These are phyloP conservation scores for Entomyzon cyanotis DNA, from an alignment of 2,113 vertebrate species.

Conservation along the genomic window DNA sequence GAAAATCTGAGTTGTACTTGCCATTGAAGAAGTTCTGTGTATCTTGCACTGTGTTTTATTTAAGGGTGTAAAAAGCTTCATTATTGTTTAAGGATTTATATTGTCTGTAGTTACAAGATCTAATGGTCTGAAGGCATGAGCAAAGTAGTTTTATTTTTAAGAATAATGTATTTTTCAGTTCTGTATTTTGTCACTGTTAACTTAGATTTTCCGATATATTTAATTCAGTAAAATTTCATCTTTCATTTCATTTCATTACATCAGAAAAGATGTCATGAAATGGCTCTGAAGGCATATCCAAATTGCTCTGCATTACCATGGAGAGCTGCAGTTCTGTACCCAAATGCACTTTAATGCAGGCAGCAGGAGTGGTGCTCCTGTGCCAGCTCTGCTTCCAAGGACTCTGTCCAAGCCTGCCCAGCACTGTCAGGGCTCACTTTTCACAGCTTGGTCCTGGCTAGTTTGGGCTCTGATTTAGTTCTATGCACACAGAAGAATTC, in stretches of 20 bases:
- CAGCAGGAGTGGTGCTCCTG: background rate
- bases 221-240: background rate
- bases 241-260: background rate
- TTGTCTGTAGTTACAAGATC: background rate
- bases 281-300: background rate
- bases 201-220: background rate
- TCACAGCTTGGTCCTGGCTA: background rate
- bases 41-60: background rate
- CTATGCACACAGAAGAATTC: accelerated
- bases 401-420: background rate
- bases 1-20: background rate
- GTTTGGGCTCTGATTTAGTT: background rate
- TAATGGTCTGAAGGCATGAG: background rate
- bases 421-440: accelerated
- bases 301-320: background rate
- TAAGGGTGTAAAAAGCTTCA: background rate
- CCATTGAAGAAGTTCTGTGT: accelerated
- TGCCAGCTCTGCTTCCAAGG: background rate
- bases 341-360: background rate
- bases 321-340: background rate
- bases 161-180: background rate
- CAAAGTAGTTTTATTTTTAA: background rate
- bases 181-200: background rate
- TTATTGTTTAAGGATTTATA: background rate
- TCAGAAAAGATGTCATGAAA: background rate